Evolutionary conservation across 1,140 invertebrate genomes (phyloP).

Genomic region (Gonatopus flavifemur): DNA sequence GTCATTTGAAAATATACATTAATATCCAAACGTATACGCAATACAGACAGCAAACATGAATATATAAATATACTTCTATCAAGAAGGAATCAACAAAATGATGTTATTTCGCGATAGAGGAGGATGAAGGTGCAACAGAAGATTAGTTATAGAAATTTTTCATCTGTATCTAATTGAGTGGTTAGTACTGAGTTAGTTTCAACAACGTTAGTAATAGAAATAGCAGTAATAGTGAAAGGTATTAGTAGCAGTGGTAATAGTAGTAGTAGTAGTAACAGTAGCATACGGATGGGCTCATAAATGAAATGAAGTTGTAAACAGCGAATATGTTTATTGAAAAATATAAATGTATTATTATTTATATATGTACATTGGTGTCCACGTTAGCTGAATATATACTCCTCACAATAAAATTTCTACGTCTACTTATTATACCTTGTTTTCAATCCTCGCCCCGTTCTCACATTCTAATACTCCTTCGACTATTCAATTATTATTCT

Average conservation of each 20-base stretch:
- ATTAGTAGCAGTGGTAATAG: slow-evolving; percentile 4
- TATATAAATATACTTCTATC: too few relatives aligned
- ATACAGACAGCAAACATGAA: slow-evolving; percentile 35
- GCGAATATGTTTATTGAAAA: slow-evolving; percentile 58
- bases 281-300: slow-evolving; percentile 44
- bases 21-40: too few relatives aligned
- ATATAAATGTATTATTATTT: slow-evolving; percentile 36
- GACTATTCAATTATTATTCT: too few relatives aligned
- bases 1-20: too few relatives aligned
- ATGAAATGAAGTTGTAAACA: slow-evolving; percentile 57
- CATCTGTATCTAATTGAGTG: too few relatives aligned
- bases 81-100: too few relatives aligned
- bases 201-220: neutral
- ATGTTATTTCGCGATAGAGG: too few relatives aligned
- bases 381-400: slow-evolving; percentile 58
- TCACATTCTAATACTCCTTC: slow-evolving; percentile 13
- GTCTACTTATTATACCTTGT: slow-evolving; percentile 21
- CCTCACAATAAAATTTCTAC: slow-evolving; percentile 39
- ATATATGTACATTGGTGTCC: slow-evolving; percentile 56
- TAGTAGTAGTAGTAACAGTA: slow-evolving; percentile 6
- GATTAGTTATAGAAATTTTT: too few relatives aligned
- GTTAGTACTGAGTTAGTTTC: slow-evolving; percentile 1
- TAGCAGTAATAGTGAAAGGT: slow-evolving; percentile 1
- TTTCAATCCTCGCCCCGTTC: slow-evolving; percentile 14
- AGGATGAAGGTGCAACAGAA: too few relatives aligned